A percentile compares a stretch with the other conserved stretches of the same genome.
Conservation (phyloP, 2,888 invertebrate genomes). For the Agrenia bidenticulata region DNA sequence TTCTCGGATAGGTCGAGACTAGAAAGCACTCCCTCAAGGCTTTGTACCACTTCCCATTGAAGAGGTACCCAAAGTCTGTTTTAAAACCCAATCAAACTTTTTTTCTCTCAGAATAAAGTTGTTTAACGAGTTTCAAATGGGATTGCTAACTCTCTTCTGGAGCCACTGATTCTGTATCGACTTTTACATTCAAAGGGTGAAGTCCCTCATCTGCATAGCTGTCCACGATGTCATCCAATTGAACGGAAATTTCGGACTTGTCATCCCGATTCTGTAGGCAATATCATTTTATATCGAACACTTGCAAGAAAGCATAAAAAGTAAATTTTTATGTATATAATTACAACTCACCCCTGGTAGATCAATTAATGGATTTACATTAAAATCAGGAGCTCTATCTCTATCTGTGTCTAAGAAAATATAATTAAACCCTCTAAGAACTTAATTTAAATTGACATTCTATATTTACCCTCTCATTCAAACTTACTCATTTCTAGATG, state of each 20-base stretch:
- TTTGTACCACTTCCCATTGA: constrained; percentile 20
- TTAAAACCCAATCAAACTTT: constrained; percentile 13
- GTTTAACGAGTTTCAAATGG: too few species aligned
- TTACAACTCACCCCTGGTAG: constrained; percentile 23
- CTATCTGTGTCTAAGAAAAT: too few species aligned
- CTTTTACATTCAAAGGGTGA: too few species aligned
- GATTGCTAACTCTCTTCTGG: too few species aligned
- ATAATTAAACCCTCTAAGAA: too few species aligned
- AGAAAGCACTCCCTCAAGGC: constrained; percentile 30
- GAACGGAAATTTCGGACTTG: neutral
- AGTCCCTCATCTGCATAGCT: too few species aligned
- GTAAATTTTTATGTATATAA: neutral
- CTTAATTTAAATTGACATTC: too few species aligned
- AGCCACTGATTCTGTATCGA: too few species aligned
- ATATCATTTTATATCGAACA: neutral
- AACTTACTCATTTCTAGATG: neutral
- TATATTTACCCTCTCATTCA: neutral
- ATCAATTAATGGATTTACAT: constrained; percentile 27
- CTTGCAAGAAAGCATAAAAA: too few species aligned
- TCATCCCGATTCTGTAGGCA: neutral
- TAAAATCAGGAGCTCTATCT: constrained; percentile 17
- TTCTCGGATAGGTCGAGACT: constrained; percentile 24
- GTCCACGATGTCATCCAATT: neutral
- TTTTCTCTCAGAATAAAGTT: too few species aligned
- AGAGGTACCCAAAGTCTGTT: constrained; percentile 25